Evolutionary conservation across 2,888 invertebrate species (phyloP), one percentile per base, ranked within the genome.

Genomic region (Campoplex nolae): DNA sequence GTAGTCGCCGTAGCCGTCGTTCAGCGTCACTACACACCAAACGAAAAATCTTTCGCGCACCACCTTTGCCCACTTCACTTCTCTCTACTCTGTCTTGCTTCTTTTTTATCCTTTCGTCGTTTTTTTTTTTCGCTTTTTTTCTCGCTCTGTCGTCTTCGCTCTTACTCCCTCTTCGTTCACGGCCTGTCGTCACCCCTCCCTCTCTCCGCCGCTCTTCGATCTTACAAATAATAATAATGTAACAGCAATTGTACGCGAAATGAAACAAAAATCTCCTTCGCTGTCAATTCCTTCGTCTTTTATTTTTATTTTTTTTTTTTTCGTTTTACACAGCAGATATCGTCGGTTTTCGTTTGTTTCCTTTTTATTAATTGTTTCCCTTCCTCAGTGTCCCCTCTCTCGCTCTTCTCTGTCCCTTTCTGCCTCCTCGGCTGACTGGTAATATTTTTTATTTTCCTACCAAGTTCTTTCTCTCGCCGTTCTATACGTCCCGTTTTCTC

Each of bases 261-360:
- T 48, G 18, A 42, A 54, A 71, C 32, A 71, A n/a, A 28, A 48
- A 58, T 74, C 67, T 42, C 70, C 35, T 73, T 51, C 78, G 54
- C 23, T 75, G 77, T 35, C 38, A 48, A 45, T 18, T 28, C 51
- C 42, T 48, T 38, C 71, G 38, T 67, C 51, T 67, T 65, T 77
- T 74, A 54, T 76, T 54, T 54, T 51, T 51, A 51, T 58, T 70
- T 71, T 70, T 75, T 28, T 67, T 51, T n/a, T n/a, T 45, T 54
- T 77, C 42, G 32, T 45, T 67, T 56, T 45, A 45, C 38, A 16
- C 68, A 81, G 84, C 81, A 88, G 83, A 85, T 88, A 90, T 89
- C 84, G 90, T 89, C 89, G 87, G 88, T 84, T 83, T 58, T 83
- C 84, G 65, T 79, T 84, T 80, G 75, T 84, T 77, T 85, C 38